Evolutionary conservation across 2,888 invertebrate genomes (phyloP), one percentile per base, ranked within the genome.

Genomic region (Eupithecia centaureata): DNA sequence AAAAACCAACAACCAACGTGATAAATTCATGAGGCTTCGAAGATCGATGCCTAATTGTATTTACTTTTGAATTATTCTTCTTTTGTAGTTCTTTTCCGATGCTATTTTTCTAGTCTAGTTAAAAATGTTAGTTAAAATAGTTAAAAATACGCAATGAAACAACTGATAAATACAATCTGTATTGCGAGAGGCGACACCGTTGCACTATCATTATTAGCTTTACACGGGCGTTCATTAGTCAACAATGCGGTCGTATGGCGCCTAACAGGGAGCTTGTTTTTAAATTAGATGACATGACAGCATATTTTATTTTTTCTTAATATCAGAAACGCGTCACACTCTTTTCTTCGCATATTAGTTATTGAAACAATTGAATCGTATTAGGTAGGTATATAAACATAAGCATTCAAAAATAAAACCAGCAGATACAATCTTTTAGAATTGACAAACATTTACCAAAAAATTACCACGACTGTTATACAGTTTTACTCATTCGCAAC

Each of bases 211-310:
- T 51, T 63, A 64, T 66, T 61, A 64, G 61, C 42, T 64, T 67
- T 62, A 72, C 68, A 74, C 71, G 72, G 71, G 71, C 52, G 63
- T 70, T 63, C 64, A 65, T 56, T 64, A 67, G 65, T 47, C 59
- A 61, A 67, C 47, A 64, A 33, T 61, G 66, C 61, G 61, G 52
- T 62, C 28, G 56, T 22, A 58, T 54, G n/a, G 59, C 59, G 59
- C 38, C 30, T 30, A 56, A 30, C 56, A n/a, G n/a, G 30, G 7
- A 47, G 22, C 47, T 47, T 47, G 47, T 47, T 47, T 47, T 47
- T 22, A 47, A 47, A 47, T 22, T 22, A 47, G 47, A 47, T 47
- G 47, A 47, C 35, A 4, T n/a, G 12, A 32, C 18, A 42, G 47
- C 22, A 47, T 47, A 12, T 22, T 47, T 22, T 22, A 3, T 22